Base-by-base conservation (phyloP, 2,888 invertebrate species). In the Drosophila neotestacea region DNA sequence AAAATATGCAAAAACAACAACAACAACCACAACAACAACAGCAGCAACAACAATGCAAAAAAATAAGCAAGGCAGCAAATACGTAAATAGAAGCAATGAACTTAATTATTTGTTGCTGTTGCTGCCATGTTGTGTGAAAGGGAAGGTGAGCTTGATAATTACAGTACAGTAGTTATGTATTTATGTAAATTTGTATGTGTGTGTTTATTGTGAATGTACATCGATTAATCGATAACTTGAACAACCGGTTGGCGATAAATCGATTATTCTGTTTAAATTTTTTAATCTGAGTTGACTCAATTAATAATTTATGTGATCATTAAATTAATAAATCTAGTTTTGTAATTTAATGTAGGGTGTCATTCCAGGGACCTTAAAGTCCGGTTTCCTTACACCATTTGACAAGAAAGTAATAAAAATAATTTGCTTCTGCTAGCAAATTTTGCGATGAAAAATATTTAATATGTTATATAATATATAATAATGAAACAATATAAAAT, bases 21-120 rank as follows among this genome's bases (percentile, higher is more conserved):
- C 58, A 70, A 47, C 61, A 71, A 34, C 52, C 69, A 46, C 63
- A 63, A 50, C 47, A 52, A 47, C 39, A 58, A 34, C 61, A 62
- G 28, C 16, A 65, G 6, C 44, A 61, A 46, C 36, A 62, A 39
- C 58, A 64, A 61, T 41, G 56, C 46, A 28, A 58, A 58, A 56
- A 58, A 63, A 54, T 44, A 65, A 48, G 73, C 85, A 87, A 85
- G 76, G 79, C 85, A 76, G 79, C 77, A 58, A 76, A 81, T 85
- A 85, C 77, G 87, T 77, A 77, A 87, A 90, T 88, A 81, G 81
- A 90, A 89, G 88, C 88, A 90, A 90, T 90, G 90, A 89, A 89
- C 88, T 89, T 89, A 89, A 89, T 89, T 89, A 89, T 89, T 87
- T 87, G 88, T 79, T 88, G 75, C 65, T 85, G 72, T 70, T 77